Evolutionary conservation across 1,140 invertebrate genomes (phyloP).

Genomic region (Drosophila repletoides): DNA sequence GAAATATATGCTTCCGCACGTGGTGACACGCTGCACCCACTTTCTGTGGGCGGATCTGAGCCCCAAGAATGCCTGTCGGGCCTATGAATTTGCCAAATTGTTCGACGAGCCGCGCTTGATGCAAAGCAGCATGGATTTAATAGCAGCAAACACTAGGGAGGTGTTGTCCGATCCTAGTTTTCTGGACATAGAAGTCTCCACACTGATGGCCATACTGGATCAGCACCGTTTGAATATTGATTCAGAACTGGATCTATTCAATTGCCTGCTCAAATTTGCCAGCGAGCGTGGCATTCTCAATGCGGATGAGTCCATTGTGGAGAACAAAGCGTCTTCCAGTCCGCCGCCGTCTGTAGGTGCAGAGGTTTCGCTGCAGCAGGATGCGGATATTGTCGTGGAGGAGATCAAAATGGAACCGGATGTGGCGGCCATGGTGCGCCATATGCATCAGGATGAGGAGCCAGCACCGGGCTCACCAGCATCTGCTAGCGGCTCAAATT

Average conservation of each 20-base stretch:
- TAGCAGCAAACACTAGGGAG: slow-evolving; percentile 89
- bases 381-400: slow-evolving; percentile 51
- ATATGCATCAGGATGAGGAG: slow-evolving; percentile 69
- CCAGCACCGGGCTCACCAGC: slow-evolving; percentile 10
- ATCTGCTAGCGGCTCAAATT: slow-evolving; percentile 1
- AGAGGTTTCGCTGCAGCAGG: too few species aligned
- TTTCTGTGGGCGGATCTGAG: slow-evolving; percentile 91
- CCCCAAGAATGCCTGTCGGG: slow-evolving; percentile 90
- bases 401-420: slow-evolving; percentile 81
- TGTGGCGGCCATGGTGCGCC: slow-evolving; percentile 72
- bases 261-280: slow-evolving; percentile 88
- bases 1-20: slow-evolving; percentile 92
- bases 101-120: slow-evolving; percentile 91
- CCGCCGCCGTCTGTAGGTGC: too few species aligned
- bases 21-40: slow-evolving; percentile 91
- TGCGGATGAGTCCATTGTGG: slow-evolving; percentile 24
- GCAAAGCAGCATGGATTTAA: slow-evolving; percentile 91
- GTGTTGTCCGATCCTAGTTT: slow-evolving; percentile 89
- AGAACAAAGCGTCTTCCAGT: too few species aligned
- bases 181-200: slow-evolving; percentile 88
- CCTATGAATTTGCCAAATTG: slow-evolving; percentile 92
- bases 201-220: slow-evolving; percentile 89
- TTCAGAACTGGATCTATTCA: slow-evolving; percentile 90
- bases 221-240: slow-evolving; percentile 88
- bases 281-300: slow-evolving; percentile 78